Evolutionary conservation across 2,113 vertebrate species (phyloP), one percentile per base, ranked within the genome.

Genomic region (Atlantisia rogersi): DNA sequence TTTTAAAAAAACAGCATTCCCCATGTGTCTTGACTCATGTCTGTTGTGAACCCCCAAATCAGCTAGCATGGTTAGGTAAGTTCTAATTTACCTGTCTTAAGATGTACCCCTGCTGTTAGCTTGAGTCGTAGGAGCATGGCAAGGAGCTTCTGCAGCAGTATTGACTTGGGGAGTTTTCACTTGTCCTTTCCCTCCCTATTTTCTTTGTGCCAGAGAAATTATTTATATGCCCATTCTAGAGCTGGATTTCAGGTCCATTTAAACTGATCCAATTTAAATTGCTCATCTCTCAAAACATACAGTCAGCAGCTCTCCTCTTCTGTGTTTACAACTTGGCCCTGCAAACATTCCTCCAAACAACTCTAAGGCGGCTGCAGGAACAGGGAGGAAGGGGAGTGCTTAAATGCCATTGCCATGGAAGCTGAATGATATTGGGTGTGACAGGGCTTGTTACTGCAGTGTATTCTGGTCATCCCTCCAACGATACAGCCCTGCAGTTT

Each of bases 341-440:
- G 56, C 63, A 93, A 74, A 80, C 31, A 15, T 77, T 90, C 39
- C 11, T 65, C 70, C 31, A 50, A 73, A 74, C 70, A 86, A 14
- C 40, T 86, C 0, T 40, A 37, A 15, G 67, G 44, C 19, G 2
- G 8, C 52, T 95, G 55, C 71, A 83, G 79, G 58, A 82, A 35
- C 59, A 44, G 53, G 58, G 73, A 79, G 42, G 48, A 84, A 84
- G 46, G 6, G 19, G 9, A 52, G 29, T 74, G n/a, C 71, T 83
- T 63, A 95, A 93, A 92, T 93, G 82, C 52, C 68, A 94, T 87
- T 80, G 50, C 79, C 32, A 46, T 83, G 76, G 90, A 92, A 93
- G 88, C 79, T 46, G 59, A 80, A 40, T 86, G 70, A 59, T 81
- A 52, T 0, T 70, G 76, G 52, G 50, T 0, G 3, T 94, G 88